Percentiles rank a stretch among this genome's conserved stretches.
These are phyloP conservation scores for Merops nubicus DNA, from an alignment of 2,113 vertebrate species.

Conservation along the genomic window DNA sequence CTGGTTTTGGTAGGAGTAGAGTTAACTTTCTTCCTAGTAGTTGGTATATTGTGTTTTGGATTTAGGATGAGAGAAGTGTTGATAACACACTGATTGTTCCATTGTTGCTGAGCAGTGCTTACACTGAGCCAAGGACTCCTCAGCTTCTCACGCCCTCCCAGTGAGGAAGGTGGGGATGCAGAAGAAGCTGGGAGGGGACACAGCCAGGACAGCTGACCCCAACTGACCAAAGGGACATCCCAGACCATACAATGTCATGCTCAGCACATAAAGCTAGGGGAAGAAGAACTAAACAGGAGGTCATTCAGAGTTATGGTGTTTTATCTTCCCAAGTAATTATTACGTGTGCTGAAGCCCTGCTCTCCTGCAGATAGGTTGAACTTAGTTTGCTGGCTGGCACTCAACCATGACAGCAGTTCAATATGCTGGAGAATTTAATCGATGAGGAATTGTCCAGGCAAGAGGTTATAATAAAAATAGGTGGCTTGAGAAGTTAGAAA, in stretches of 20 bases:
- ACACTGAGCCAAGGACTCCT: background rate
- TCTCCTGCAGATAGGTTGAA: too few species aligned
- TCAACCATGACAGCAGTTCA: background rate
- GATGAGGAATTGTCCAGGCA: background rate
- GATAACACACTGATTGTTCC: background rate
- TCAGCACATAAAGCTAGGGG: background rate
- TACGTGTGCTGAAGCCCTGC: background rate
- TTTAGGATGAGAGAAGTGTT: background rate
- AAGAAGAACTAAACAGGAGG: too few species aligned
- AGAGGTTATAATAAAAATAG: background rate
- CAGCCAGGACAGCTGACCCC: background rate
- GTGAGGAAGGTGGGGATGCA: background rate
- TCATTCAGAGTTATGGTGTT: background rate
- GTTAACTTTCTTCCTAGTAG: background rate
- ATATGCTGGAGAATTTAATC: background rate
- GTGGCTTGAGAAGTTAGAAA: background rate
- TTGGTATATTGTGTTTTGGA: background rate
- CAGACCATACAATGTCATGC: background rate
- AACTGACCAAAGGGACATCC: background rate
- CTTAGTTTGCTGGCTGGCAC: background rate
- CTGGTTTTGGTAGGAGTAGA: background rate
- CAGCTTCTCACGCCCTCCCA: background rate
- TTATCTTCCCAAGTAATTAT: background rate
- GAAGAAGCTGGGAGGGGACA: background rate
- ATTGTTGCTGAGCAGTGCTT: background rate